Percentiles rank a stretch among this genome's conserved stretches.
Evolutionary conservation across 2,888 invertebrate species (phyloP).

Genomic region (Sceliomorpha sp.): DNA sequence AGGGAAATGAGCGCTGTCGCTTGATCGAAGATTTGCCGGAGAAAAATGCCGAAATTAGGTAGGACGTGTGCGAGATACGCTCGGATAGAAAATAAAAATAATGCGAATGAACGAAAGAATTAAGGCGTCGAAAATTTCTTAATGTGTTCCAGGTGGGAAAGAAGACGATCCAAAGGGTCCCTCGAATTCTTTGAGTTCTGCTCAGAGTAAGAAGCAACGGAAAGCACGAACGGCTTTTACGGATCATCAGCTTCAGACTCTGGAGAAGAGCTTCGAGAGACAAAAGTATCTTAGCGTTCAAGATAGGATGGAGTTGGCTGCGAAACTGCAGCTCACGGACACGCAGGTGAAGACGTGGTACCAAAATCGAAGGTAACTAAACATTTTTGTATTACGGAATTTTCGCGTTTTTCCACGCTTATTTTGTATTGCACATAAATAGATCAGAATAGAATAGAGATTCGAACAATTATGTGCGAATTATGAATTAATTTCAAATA

Average conservation of each 20-base stretch:
- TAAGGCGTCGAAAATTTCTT: too few relatives aligned
- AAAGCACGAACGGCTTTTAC: constrained; percentile 99
- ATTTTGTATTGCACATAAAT: too few relatives aligned
- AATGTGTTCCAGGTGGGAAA: constrained; percentile 86
- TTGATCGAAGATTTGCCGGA: too few relatives aligned
- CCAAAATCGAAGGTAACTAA: constrained; percentile 94
- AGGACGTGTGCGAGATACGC: too few relatives aligned
- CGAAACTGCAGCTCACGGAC: constrained; percentile 96
- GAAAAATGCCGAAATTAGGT: too few relatives aligned
- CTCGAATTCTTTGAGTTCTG: constrained; percentile 81
- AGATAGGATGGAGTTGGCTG: constrained; percentile 98
- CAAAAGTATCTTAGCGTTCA: constrained; percentile 98
- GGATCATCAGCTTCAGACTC: constrained; percentile 96
- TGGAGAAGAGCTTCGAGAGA: constrained; percentile 98
- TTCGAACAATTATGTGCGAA: too few relatives aligned
- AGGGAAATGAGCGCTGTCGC: constrained; percentile 1
- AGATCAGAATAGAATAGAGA: too few relatives aligned
- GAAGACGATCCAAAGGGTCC: constrained; percentile 90
- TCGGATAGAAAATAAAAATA: not conserved
- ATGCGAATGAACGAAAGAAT: not conserved
- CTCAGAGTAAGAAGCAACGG: constrained; percentile 94
- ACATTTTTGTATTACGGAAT: not conserved
- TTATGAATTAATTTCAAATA: too few relatives aligned
- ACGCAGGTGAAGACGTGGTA: constrained; percentile 99
- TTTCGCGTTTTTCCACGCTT: too few relatives aligned